phyloP scores from a whole-genome alignment of 2,888 invertebrate genomes.

The Leptura quadrifasciata region DNA sequence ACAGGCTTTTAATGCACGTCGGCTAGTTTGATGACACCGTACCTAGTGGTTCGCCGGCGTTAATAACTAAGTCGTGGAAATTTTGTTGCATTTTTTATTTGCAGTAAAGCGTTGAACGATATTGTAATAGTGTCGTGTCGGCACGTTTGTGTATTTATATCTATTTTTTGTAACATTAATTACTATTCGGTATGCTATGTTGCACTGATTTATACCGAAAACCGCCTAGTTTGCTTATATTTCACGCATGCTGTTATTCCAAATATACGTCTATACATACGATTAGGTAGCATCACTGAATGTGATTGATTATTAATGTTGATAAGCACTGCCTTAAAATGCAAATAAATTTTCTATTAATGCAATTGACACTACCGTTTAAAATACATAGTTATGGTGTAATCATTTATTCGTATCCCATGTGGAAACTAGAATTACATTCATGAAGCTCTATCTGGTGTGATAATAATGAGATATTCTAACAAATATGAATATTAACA shows the following conservation, averaged over 20 bases:
- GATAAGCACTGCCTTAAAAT: slow-evolving; percentile 9
- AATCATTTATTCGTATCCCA: not conserved
- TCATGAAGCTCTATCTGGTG: not conserved
- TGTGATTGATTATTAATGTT: not conserved
- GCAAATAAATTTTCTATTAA: slow-evolving; percentile 4
- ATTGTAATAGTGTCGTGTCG: too few relatives aligned
- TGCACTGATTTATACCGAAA: too few relatives aligned
- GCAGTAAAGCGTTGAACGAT: too few relatives aligned
- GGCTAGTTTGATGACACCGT: too few relatives aligned
- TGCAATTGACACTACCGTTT: slow-evolving; percentile 9
- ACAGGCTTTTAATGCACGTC: too few relatives aligned
- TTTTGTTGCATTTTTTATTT: too few relatives aligned
- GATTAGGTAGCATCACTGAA: not conserved
- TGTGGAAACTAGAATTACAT: slow-evolving; percentile 5
- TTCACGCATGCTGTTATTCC: not conserved
- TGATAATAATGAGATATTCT: slow-evolving; percentile 4
- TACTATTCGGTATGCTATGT: too few relatives aligned
- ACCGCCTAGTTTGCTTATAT: not conserved
- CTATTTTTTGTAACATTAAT: too few relatives aligned
- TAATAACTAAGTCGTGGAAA: too few relatives aligned
- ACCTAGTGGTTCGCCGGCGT: too few relatives aligned
- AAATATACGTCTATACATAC: not conserved
- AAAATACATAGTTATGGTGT: slow-evolving; percentile 2
- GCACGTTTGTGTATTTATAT: too few relatives aligned
- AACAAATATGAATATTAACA: slow-evolving; percentile 13